phyloP scores from a whole-genome alignment of 1,140 invertebrate species.

The Halyomorpha halys region DNA sequence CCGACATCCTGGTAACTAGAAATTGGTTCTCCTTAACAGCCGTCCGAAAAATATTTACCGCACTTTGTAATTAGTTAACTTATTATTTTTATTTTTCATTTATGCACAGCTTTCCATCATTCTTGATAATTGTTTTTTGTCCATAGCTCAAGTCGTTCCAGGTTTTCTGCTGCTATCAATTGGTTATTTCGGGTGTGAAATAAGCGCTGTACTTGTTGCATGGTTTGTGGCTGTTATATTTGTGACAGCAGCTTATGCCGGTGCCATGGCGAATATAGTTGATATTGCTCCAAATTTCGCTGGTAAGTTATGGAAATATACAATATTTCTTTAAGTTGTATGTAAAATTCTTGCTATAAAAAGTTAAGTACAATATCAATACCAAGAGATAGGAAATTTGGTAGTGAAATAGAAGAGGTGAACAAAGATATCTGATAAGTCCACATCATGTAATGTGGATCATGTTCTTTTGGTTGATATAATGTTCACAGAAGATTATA shows the following conservation, averaged over 20 bases:
- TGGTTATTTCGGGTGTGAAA: constrained; percentile 52
- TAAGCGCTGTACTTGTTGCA: constrained; percentile 46
- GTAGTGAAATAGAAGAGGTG: too few species aligned
- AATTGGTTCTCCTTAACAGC: constrained; percentile 50
- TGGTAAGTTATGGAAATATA: constrained; percentile 36
- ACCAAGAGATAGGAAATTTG: too few species aligned
- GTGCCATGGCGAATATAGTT: constrained; percentile 65
- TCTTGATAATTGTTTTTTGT: neutral
- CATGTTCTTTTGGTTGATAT: too few species aligned
- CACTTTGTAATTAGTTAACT: constrained; percentile 38
- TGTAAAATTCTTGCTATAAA: too few species aligned
- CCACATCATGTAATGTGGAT: too few species aligned
- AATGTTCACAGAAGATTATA: too few species aligned
- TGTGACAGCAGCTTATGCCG: constrained; percentile 60
- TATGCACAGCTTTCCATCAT: neutral
- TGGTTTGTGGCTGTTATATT: constrained; percentile 62
- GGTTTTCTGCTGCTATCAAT: constrained; percentile 53
- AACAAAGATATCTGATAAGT: too few species aligned
- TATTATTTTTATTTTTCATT: neutral
- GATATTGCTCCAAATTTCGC: constrained; percentile 63
- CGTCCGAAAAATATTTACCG: constrained; percentile 56
- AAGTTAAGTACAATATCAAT: too few species aligned
- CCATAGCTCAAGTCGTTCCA: constrained; percentile 52
- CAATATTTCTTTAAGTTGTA: too few species aligned
- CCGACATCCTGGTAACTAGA: constrained; percentile 48